Base-by-base conservation (phyloP, 1,140 invertebrate species). In the Atopsyche davidsoni region DNA sequence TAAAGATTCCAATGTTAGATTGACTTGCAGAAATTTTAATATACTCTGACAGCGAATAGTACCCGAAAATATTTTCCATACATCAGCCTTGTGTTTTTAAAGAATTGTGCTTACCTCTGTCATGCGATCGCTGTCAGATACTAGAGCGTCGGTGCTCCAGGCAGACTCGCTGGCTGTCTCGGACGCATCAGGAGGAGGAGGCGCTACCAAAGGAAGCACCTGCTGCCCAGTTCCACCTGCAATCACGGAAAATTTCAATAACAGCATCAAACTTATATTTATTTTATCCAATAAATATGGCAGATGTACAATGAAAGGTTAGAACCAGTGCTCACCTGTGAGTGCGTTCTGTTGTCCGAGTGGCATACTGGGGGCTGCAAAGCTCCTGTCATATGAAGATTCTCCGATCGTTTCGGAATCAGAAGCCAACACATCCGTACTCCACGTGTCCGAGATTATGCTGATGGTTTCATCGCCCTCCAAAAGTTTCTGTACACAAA, bases 361-460 rank as follows among this genome's bases (percentile, higher is more conserved):
- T 44, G 59, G 1, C 54, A 57, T 42, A 62, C 64, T 66, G 28
- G 59, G 60, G 13, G 59, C 56, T 3, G 62, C 61, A 19, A 63
- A 55, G 49, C 73, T 73, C 9, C 72, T 64, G 60, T 81, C 74
- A 52, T 79, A 67, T 57, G 83, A 81, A 22, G 74, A 74, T 46
- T 82, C 82, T 59, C 87, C 82, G 38, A 89, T 72, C 51, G 86
- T 89, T 74, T 97, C 94, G 24, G 89, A 94, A 67, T 97, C 94
- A 55, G 91, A 94, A 1, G 92, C 92, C 36, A 96, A 68, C 39
- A 96, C 93, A 72, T 97, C 94, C 1, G 93, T 98, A 47, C 91
- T 95, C 94, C 94, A 98, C 1, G 94, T 96, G 68, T 98, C 94
- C 52, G 92, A 95, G 36, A 96, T 92, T 60, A 96, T 84, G 14